These are phyloP conservation scores for Malacosoma neustria DNA, from an alignment of 2,888 invertebrate genomes.

Conservation along the genomic window DNA sequence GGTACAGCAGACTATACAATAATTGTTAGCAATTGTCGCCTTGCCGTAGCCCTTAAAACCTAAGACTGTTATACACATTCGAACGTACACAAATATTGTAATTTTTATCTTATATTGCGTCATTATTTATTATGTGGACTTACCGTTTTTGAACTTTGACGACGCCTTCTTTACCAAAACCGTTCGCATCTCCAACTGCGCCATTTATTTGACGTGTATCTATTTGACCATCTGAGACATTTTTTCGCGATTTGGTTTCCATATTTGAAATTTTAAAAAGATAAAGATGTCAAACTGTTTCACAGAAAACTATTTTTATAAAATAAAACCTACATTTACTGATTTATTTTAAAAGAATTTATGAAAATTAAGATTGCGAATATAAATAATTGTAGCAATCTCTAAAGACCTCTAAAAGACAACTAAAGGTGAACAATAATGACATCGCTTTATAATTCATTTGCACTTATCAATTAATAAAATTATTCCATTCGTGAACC, in stretches of 20 bases:
- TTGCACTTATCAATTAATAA: constrained; percentile 24
- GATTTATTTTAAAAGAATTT: no score
- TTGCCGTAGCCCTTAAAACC: no score
- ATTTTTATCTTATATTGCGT: no score
- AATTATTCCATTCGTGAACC: constrained; percentile 19
- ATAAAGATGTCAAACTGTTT: constrained; percentile 1
- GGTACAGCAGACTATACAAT: no score
- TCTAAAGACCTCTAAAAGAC: constrained; percentile 43
- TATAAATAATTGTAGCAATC: no score
- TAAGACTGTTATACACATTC: no score
- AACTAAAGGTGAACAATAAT: constrained; percentile 45
- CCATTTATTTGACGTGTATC: constrained; percentile 57
- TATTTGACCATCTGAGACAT: constrained; percentile 44
- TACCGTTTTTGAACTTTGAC: constrained; percentile 37
- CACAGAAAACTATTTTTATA: no score
- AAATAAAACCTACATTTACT: no score
- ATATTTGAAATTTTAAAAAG: constrained; percentile 30
- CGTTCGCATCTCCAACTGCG: constrained; percentile 18
- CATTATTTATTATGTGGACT: no score
- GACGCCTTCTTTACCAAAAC: constrained; percentile 5
- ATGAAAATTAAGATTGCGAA: no score
- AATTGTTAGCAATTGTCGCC: no score
- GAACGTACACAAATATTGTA: no score
- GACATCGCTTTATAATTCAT: constrained; percentile 24
- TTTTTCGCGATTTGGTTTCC: constrained; percentile 54